Conservation (phyloP, 2,113 vertebrate species). For the Glareola pratincola region DNA sequence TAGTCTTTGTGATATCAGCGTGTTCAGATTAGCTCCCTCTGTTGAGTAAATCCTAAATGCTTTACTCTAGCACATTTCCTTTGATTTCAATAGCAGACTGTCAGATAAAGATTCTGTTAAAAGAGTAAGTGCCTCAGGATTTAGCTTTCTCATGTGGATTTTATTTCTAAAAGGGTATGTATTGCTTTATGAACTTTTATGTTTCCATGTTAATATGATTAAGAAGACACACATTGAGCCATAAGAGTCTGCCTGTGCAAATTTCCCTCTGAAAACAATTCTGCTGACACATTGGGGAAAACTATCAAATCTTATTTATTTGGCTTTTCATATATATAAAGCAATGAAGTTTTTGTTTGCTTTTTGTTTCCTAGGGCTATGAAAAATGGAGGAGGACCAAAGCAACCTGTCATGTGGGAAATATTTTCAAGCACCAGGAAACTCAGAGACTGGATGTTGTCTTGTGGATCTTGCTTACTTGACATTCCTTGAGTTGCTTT, state of each 20-base stretch:
- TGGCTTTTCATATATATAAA: neutral
- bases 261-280: neutral
- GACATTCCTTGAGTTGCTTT: neutral
- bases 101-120: constrained; percentile 32
- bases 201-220: constrained; percentile 27
- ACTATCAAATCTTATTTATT: neutral
- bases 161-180: neutral
- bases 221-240: neutral
- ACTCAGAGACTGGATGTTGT: neutral
- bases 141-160: constrained; percentile 16
- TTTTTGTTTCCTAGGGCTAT: neutral
- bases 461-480: neutral
- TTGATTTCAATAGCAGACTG: neutral
- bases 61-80: neutral
- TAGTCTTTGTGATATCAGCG: neutral
- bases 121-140: constrained; percentile 16
- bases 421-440: neutral
- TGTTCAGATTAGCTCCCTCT: neutral
- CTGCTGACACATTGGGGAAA: neutral
- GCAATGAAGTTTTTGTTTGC: neutral
- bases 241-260: neutral
- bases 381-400: neutral
- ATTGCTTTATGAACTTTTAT: neutral
- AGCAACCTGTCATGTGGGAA: neutral
- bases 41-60: constrained; percentile 11